Base-by-base conservation (phyloP, 1,140 invertebrate genomes). In the Apis dorsata region DNA sequence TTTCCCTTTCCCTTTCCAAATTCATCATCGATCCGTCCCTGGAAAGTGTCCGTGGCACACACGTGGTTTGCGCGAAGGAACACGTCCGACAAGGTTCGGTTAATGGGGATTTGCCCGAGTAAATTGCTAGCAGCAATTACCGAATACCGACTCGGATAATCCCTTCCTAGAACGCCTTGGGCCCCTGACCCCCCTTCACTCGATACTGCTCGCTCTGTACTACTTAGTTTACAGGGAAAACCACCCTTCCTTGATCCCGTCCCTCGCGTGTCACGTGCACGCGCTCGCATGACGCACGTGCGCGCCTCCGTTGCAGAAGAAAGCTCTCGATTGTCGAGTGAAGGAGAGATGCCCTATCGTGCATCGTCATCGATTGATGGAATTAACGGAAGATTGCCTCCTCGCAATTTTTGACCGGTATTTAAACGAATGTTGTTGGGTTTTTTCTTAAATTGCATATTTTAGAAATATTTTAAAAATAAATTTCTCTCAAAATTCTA, bases 61-160 rank as follows among this genome's bases (percentile, higher is more conserved):
- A 53, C 60, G 57, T 77, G n/a, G 8, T 10, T 69, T 66, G 63
- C 84, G 78, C 66, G 76, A 66, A 84, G 72, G 53, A 84, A 81
- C 85, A 84, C 68, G 49, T 72, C 55, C 68, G 87, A 76, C 83
- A 79, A 81, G 83, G 84, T 60, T 79, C 86, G 84, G 86, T 92
- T 92, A 91, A 90, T 90, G 82, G 88, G 90, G 90, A 93, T 91
- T 92, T 90, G 78, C 85, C 63, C 76, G 86, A 81, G 88, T 88
- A 90, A 90, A 91, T 91, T 90, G 87, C 87, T 88, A 89, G 87
- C 90, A 89, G 91, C 90, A 91, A 92, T 91, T 91, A 91, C 90
- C 85, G 88, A 89, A 90, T 88, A 83, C 87, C 86, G 73, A 86
- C 69, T 85, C 87, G 88, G 88, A 89, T 92, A 92, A 92, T 92